Base-by-base conservation (phyloP, 2,113 vertebrate genomes). In the Psilopogon haemacephalus region DNA sequence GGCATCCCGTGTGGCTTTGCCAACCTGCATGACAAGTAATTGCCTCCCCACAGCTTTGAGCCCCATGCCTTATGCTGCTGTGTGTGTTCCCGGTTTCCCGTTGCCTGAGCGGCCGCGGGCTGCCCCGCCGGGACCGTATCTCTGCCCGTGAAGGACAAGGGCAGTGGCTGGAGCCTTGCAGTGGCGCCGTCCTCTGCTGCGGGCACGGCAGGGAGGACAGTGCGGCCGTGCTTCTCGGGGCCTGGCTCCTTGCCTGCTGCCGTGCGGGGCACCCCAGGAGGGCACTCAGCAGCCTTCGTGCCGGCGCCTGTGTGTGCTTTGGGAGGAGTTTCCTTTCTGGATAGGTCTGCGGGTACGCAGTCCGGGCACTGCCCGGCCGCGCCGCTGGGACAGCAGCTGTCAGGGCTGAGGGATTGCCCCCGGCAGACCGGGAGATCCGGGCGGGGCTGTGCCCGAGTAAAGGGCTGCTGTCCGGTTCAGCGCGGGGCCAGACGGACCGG, bases 271-370 rank as follows among this genome's bases (percentile, higher is more conserved):
- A 21, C 20, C 7, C 32, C 13, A 2, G n/a, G n/a, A 7, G 38
- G 26, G 8, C 3, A 12, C 28, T 27, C 38, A 17, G 32, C 58
- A 5, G 30, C 27, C 75, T 84, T 77, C 55, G 52, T 9, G 23
- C 67, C 52, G 54, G 65, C n/a, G 32, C 60, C 37, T 94, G 95
- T 71, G 76, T 89, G 89, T 84, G 92, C 69, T 75, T n/a, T n/a
- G 95, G 94, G 95, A 94, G 84, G 88, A 91, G 94, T 56, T 71
- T 71, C 69, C 17, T 46, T 38, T 38, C 76, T 23, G 0, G 17
- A 1, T 0, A 7, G 35, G 21, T 32, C 70, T 33, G 40, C 42
- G 4, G 21, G 42, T 26, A 30, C 67, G 10, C 15, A 58, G 40
- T 12, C 42, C 6, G 23, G 58, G 64, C 32, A 10, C n/a, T 62